phyloP scores from a whole-genome alignment of 2,888 invertebrate genomes.

The Parapristionchus giblindavisi region DNA sequence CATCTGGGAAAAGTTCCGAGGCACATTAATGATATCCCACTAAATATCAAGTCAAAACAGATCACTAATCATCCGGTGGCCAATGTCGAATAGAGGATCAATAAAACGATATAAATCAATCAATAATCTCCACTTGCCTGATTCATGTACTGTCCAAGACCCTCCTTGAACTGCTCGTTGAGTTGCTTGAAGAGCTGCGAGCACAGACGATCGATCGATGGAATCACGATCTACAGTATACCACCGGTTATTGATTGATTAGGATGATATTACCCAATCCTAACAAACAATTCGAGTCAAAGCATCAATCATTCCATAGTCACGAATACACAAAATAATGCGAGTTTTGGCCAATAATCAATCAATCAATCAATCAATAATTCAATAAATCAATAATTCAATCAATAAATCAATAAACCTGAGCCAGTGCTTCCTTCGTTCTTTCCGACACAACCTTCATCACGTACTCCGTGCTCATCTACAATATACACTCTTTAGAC shows the following conservation, averaged over 20 bases:
- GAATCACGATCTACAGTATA: conserved; percentile 45
- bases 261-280: no score
- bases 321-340: background rate
- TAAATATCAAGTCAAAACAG: no score
- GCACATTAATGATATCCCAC: no score
- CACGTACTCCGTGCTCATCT: conserved; percentile 39
- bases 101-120: no score
- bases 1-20: no score
- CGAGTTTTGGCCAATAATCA: no score
- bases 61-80: no score
- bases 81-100: no score
- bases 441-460: conserved; percentile 39
- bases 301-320: background rate
- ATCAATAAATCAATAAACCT: no score
- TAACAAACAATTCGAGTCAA: background rate
- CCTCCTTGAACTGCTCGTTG: conserved; percentile 85
- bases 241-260: background rate
- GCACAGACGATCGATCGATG: conserved; percentile 59
- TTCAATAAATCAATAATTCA: no score
- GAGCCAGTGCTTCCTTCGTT: conserved; percentile 38
- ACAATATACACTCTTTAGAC: conserved; percentile 5
- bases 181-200: conserved; percentile 83
- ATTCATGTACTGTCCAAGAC: conserved; percentile 76
- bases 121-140: conserved; percentile 25
- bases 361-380: no score